Base-by-base conservation (phyloP, 1,140 invertebrate genomes). In the Ylistrum balloti region DNA sequence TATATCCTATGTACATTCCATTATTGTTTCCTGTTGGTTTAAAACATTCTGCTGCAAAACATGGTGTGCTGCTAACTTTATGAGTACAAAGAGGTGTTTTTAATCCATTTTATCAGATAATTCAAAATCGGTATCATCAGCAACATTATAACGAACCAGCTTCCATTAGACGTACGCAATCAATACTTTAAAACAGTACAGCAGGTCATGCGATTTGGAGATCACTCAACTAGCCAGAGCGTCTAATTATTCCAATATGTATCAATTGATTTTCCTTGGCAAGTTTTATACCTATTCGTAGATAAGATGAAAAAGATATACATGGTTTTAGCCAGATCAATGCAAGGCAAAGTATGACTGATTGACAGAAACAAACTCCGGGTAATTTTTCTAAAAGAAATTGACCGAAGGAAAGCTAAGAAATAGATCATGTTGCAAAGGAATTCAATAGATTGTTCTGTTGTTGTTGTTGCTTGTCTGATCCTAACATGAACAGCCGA, bases 241-340 rank as follows among this genome's bases (percentile, higher is more conserved):
- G 56, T 74, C 56, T 74, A n/a, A 74, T 74, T 74, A 74, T 74
- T 74, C 56, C 56, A 74, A 74, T 74, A 74, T 74, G n/a, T 74
- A 74, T 74, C 11, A 28, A 74, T 74, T 74, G 56, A 74, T 74
- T 74, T 74, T 74, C 56, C 56, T 74, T 74, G 56, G n/a, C 22
- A n/a, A 74, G 56, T 74, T 74, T 74, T 74, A 74, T n/a, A 74
- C 56, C n/a, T 74, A 74, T 74, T 5, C 28, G 56, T 28, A 74
- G 15, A 74, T 74, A 74, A 74, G 56, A 20, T 38, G 35, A 7
- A 20, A n/a, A 56, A 56, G 45, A 56, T 20, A 56, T 20, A 56
- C 45, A 56, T 7, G 45, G 45, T 56, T 22, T 56, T 56, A 56
- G 15, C 9, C 22, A 9, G 56, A 74, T 74, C 56, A 28, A 74